A percentile compares a stretch with the other conserved stretches of the same genome.
Conservation (phyloP, 2,797 vertebrate genomes). For the Pantherophis vulpinus region DNA sequence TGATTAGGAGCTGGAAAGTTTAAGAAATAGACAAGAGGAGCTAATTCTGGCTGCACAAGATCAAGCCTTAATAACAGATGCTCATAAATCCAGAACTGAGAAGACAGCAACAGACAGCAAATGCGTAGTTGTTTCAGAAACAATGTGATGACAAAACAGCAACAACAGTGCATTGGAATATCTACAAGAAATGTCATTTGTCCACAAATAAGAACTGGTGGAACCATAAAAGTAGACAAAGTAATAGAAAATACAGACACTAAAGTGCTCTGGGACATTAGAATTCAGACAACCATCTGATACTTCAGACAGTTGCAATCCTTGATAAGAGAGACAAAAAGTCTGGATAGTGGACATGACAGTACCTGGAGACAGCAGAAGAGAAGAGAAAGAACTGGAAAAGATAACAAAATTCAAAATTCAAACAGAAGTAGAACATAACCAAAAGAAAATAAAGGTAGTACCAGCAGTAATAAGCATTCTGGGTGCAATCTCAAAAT, state of each 20-base stretch:
- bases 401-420: too few species aligned
- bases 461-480: too few species aligned
- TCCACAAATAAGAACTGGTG: background rate
- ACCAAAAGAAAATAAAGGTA: background rate
- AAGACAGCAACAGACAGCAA: background rate
- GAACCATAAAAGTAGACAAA: background rate
- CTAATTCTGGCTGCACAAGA: background rate
- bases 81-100: background rate
- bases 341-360: background rate
- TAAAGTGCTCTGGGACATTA: background rate
- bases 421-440: too few species aligned
- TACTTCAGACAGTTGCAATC: background rate
- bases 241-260: background rate
- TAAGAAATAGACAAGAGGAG: background rate
- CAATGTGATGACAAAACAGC: background rate
- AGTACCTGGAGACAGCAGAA: background rate
- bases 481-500: background rate
- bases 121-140: background rate
- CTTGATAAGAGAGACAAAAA: background rate
- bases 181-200: background rate
- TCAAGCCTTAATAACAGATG: background rate
- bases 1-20: background rate
- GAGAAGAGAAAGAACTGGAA: background rate
- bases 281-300: background rate
- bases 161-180: background rate